These are phyloP conservation scores for Plectropomus leopardus DNA, from an alignment of 2,113 vertebrate genomes.

Conservation along the genomic window DNA sequence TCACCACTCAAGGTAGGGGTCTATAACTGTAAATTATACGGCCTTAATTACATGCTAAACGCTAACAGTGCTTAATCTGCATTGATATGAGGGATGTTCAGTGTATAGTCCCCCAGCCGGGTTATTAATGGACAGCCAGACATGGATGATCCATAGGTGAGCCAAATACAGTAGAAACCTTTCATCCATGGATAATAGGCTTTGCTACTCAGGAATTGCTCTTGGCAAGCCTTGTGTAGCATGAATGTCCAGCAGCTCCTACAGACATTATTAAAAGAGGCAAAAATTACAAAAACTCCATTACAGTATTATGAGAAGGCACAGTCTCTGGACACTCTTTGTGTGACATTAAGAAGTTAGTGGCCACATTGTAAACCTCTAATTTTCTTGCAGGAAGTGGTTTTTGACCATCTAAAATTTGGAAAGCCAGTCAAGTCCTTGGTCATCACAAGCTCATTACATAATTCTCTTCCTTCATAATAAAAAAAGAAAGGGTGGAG, in stretches of 20 bases:
- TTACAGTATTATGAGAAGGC: constrained; percentile 29
- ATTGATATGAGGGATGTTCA: neutral
- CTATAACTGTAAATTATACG: constrained; percentile 16
- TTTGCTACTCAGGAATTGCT: constrained; percentile 59
- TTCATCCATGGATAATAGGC: constrained; percentile 71
- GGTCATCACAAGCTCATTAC: constrained; percentile 21
- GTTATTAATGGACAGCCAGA: constrained; percentile 57
- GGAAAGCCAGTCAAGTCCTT: neutral
- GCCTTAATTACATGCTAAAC: neutral
- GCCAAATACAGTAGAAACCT: constrained; percentile 57
- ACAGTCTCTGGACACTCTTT: constrained; percentile 25
- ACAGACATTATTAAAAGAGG: constrained; percentile 51
- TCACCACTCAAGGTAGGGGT: neutral
- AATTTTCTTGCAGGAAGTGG: neutral
- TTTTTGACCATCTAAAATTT: neutral
- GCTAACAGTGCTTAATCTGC: constrained; percentile 5
- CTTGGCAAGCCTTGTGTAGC: constrained; percentile 43
- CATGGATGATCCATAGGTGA: constrained; percentile 56
- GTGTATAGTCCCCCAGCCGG: constrained; percentile 4
- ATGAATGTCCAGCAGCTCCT: constrained; percentile 46
- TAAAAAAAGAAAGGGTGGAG: constrained; percentile 70
- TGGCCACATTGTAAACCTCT: constrained; percentile 1
- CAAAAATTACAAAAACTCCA: constrained; percentile 38
- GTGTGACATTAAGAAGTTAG: constrained; percentile 18
- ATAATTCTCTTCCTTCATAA: constrained; percentile 25